Conservation (phyloP, 2,888 invertebrate genomes). For the Hypena proboscidalis region DNA sequence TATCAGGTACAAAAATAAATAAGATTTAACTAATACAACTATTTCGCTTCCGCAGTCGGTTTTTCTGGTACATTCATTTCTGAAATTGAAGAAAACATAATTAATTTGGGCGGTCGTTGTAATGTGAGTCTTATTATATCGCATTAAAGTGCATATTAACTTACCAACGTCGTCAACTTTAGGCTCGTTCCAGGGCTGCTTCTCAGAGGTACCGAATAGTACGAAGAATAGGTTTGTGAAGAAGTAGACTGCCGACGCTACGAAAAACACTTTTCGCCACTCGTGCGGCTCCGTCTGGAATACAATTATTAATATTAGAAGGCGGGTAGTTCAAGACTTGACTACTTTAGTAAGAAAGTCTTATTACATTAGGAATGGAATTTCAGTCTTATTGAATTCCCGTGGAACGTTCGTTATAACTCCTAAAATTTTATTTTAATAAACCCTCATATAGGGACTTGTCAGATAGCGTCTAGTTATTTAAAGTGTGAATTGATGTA, state of each 20-base stretch:
- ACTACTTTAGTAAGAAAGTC: conserved; percentile 1
- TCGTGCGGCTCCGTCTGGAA: conserved; percentile 86
- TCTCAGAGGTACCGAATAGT: conserved; percentile 87
- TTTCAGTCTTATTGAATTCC: no score
- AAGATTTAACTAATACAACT: conserved; percentile 18
- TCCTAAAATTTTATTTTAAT: no score
- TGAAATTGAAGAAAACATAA: conserved; percentile 41
- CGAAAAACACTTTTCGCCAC: conserved; percentile 91
- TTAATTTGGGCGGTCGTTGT: conserved; percentile 3
- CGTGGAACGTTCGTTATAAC: no score
- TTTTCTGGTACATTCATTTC: conserved; percentile 48
- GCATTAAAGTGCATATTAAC: conserved; percentile 16
- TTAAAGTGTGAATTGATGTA: no score
- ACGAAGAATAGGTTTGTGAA: conserved; percentile 89
- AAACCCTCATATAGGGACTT: no score
- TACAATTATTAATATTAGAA: conserved; percentile 13
- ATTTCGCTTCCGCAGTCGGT: conserved; percentile 20
- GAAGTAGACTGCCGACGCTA: conserved; percentile 89
- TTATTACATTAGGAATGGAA: not conserved
- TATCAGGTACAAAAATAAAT: conserved; percentile 42
- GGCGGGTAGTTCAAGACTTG: no score
- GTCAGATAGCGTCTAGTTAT: no score
- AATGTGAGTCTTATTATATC: not conserved
- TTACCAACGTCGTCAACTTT: conserved; percentile 54
- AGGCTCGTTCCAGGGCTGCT: conserved; percentile 91